Evolutionary conservation across 2,888 invertebrate species (phyloP).

Genomic region (Idaea dimidiata): DNA sequence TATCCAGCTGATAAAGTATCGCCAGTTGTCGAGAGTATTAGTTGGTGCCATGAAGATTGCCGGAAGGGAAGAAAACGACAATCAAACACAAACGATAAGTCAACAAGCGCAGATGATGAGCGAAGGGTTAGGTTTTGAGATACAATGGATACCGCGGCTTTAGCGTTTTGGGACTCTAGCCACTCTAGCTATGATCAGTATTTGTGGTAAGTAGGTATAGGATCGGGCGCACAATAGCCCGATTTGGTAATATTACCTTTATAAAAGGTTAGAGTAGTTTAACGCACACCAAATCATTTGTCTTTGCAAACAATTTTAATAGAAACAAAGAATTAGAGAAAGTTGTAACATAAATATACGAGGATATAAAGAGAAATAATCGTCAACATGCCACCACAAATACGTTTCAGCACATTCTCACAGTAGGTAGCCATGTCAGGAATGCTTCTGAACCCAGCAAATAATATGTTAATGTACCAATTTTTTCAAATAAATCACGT

Average conservation of each 20-base stretch:
- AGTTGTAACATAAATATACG: constrained; percentile 33
- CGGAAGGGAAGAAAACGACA: constrained; percentile 79
- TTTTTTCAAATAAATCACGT: constrained; percentile 36
- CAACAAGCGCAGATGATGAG: constrained; percentile 63
- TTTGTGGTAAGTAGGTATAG: constrained; percentile 18
- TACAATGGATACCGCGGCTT: constrained; percentile 19
- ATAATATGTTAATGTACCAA: constrained; percentile 44
- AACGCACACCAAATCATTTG: constrained; percentile 19
- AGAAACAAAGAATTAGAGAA: constrained; percentile 28
- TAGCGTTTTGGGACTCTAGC: constrained; percentile 4
- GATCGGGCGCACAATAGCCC: not conserved
- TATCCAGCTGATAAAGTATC: constrained; percentile 70
- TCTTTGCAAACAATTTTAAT: constrained; percentile 28
- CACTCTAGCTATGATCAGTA: constrained; percentile 8
- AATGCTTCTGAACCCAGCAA: constrained; percentile 48
- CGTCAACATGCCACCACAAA: constrained; percentile 62
- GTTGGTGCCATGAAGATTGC: constrained; percentile 76
- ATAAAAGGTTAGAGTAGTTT: constrained; percentile 4
- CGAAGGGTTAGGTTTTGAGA: constrained; percentile 23
- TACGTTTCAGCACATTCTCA: constrained; percentile 61
- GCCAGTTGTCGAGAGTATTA: constrained; percentile 69
- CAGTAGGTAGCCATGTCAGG: constrained; percentile 56
- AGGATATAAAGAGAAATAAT: constrained; percentile 38
- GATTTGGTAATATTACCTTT: not conserved
- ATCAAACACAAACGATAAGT: constrained; percentile 70